Conservation (phyloP, 2,888 invertebrate species). For the Melieria picta region DNA sequence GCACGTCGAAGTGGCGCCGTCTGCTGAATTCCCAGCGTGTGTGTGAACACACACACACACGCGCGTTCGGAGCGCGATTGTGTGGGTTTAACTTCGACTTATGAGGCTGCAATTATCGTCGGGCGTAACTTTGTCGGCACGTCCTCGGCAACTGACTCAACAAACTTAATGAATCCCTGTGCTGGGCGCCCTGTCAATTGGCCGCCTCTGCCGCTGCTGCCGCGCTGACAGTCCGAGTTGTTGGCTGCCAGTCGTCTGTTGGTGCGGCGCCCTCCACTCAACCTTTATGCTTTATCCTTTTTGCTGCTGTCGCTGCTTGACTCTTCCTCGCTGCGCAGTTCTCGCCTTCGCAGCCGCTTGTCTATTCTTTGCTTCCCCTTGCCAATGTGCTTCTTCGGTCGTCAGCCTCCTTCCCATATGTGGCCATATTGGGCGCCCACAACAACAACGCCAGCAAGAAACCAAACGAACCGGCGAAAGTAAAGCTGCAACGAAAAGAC, state of each 20-base stretch:
- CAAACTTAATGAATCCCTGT: constrained; percentile 48
- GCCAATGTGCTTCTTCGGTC: too few species aligned
- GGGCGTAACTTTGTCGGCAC: constrained; percentile 39
- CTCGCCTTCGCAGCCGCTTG: too few species aligned
- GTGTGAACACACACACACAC: not conserved
- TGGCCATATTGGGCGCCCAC: too few species aligned
- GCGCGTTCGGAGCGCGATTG: not conserved
- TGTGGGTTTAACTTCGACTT: not conserved
- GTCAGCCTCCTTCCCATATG: too few species aligned
- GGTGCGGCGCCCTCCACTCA: not conserved
- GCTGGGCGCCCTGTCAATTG: not conserved
- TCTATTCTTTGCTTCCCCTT: too few species aligned
- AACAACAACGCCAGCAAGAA: too few species aligned
- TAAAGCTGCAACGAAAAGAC: too few species aligned
- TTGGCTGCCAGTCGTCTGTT: not conserved
- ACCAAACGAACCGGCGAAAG: too few species aligned
- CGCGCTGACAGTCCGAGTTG: too few species aligned
- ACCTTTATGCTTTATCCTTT: constrained; percentile 2
- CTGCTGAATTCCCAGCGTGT: too few species aligned
- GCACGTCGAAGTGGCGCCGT: too few species aligned
- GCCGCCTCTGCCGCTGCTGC: too few species aligned
- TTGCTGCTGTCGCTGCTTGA: constrained; percentile 5
- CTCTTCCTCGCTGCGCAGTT: not conserved
- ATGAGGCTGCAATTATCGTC: constrained; percentile 21
- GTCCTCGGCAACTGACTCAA: constrained; percentile 46